Base-by-base conservation (phyloP, 1,140 invertebrate species). In the Nasonia giraulti region DNA sequence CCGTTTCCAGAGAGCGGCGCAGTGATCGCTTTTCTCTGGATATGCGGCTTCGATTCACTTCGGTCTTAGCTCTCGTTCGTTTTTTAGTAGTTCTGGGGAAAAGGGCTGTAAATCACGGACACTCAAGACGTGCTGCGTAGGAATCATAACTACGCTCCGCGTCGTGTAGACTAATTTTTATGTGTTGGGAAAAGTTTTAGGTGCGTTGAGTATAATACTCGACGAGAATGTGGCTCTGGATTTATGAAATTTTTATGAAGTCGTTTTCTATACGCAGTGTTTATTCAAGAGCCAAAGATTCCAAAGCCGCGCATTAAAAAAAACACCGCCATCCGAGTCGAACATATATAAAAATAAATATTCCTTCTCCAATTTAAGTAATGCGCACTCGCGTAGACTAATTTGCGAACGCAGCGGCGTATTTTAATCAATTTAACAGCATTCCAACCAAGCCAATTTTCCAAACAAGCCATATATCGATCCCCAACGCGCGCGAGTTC, bases 371-470 rank as follows among this genome's bases (percentile, higher is more conserved):
- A 44, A 44, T 44, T 44, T 44, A 44, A 44, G 1, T 44, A 44
- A 44, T 10, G 40, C 40, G 40, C 40, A 44, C 40, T 44, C 40
- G 8, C 50, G 3, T 17, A 6, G 3, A 6, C 17, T 62, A 62
- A 62, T 62, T 62, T 14, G 55, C 20, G 17, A 17, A 62, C 55
- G 55, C 55, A 27, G 27, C 27, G 27, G 17, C 55, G 40, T 44
- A 62, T 62, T 47, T 80, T 80, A 80, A 80, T 71, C 20, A 74
- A 62, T 82, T n/a, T 37, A 74, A 82, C 7, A 71, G 74, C 23
- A 33, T 62, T 55, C 55, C 17, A 82, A 71, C 69, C 40, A 55
- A 37, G 27, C n/a, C 44, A n/a, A 74, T 14, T 47, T 37, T 14
- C 47, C 1, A 62, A 62, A 8, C 7, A 47, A 37, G 62, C 14